These are phyloP conservation scores for Archilochus colubris DNA, from an alignment of 2,113 vertebrate genomes.

Conservation along the genomic window DNA sequence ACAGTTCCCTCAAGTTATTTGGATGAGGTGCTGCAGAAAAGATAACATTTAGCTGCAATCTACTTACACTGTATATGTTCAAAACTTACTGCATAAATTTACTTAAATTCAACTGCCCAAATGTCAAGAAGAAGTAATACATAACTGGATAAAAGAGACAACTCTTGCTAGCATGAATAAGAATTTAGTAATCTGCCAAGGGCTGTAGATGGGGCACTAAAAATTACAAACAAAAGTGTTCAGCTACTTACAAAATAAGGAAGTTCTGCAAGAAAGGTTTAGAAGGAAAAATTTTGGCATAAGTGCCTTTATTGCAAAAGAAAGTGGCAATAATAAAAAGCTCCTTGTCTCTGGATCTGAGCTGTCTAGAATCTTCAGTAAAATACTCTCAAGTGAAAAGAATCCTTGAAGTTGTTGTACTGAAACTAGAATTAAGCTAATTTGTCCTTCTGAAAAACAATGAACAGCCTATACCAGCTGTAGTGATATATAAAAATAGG, in stretches of 20 bases:
- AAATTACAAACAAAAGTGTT: not conserved
- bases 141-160: not conserved
- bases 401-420: not conserved
- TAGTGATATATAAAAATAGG: not conserved
- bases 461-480: fast-evolving
- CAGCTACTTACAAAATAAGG: not conserved
- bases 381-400: not conserved
- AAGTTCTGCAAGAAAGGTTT: not conserved
- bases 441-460: not conserved
- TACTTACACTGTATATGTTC: not conserved
- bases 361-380: not conserved
- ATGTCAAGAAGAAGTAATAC: not conserved
- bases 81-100: not conserved
- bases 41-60: not conserved
- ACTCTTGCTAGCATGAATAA: not conserved
- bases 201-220: not conserved
- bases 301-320: not conserved
- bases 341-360: not conserved
- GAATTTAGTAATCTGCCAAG: not conserved
- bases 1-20: not conserved
- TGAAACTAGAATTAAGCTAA: not conserved
- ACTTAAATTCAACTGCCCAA: not conserved
- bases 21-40: not conserved
- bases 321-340: not conserved
- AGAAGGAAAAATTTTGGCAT: not conserved